Conservation (phyloP, 2,797 vertebrate species). For the Tapera naevia region DNA sequence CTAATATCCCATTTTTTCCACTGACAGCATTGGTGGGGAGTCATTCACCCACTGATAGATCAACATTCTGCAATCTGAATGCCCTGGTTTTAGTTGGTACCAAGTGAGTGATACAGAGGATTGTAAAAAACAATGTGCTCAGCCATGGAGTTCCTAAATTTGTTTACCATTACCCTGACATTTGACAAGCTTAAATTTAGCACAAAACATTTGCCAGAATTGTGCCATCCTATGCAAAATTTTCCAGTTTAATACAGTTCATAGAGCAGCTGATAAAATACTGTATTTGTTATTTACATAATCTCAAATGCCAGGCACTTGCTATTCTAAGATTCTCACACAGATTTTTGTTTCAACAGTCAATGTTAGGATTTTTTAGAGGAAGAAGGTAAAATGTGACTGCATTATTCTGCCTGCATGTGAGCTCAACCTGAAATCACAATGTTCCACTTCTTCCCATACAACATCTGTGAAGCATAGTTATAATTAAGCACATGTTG, state of each 20-base stretch:
- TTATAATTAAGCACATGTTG: slow-evolving; percentile 66
- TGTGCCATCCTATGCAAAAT: not conserved
- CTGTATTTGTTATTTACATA: not conserved
- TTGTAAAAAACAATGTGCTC: not conserved
- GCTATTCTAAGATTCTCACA: not conserved
- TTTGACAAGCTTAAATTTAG: not conserved
- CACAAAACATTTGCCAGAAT: not conserved
- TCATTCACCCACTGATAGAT: not conserved
- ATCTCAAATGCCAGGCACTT: not conserved
- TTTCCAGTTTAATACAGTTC: not conserved
- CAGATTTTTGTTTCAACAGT: not conserved
- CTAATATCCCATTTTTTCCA: not conserved
- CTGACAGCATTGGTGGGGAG: not conserved
- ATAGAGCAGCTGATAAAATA: not conserved
- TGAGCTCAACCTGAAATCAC: slow-evolving; percentile 52
- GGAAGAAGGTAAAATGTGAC: not conserved
- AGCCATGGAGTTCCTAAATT: not conserved
- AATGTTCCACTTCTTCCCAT: slow-evolving; percentile 12
- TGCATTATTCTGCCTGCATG: slow-evolving; percentile 36
- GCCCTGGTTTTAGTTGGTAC: not conserved
- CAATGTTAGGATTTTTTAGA: not conserved
- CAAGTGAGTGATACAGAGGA: not conserved
- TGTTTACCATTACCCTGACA: not conserved
- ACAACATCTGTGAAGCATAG: slow-evolving; percentile 68
- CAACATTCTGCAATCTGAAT: not conserved